Evolutionary conservation across 2,888 invertebrate species (phyloP).

Genomic region (Adelphocoris suturalis): DNA sequence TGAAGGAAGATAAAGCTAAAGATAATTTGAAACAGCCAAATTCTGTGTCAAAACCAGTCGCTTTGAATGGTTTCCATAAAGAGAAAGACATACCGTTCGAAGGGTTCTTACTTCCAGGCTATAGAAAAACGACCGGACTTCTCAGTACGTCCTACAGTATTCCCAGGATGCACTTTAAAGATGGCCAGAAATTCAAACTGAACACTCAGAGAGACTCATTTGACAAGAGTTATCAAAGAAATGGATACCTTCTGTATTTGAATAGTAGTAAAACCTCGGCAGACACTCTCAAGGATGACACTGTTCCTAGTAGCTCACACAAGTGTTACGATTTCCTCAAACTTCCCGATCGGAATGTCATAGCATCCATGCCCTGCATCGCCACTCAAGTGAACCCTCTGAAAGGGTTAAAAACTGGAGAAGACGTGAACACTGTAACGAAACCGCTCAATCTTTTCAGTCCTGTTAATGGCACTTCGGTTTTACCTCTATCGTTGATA

Average conservation of each 20-base stretch:
- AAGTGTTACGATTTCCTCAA: slow-evolving; percentile 47
- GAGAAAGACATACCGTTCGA: slow-evolving; percentile 48
- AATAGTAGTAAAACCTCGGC: slow-evolving; percentile 44
- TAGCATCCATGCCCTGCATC: slow-evolving; percentile 61
- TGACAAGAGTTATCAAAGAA: neutral
- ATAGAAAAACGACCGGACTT: slow-evolving; percentile 48
- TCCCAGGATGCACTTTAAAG: slow-evolving; percentile 49
- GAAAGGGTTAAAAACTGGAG: neutral
- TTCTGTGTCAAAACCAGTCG: neutral
- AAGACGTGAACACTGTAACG: slow-evolving; percentile 8
- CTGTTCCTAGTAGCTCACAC: neutral
- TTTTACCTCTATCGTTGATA: slow-evolving; percentile 33
- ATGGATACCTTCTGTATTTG: slow-evolving; percentile 12
- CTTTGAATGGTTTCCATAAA: slow-evolving; percentile 31
- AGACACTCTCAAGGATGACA: neutral
- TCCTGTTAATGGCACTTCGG: slow-evolving; percentile 54
- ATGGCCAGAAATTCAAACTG: neutral
- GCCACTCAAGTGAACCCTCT: slow-evolving; percentile 40
- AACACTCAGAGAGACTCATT: neutral
- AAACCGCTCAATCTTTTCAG: slow-evolving; percentile 58
- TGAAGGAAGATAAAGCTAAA: slow-evolving; percentile 18
- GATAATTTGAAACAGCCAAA: neutral
- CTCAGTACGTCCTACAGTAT: slow-evolving; percentile 38
- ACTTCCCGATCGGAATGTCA: slow-evolving; percentile 36
- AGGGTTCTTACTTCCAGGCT: slow-evolving; percentile 54